Evolutionary conservation across 92 coral and sea anemone genomes (phyloP), one percentile per base, ranked within the genome.

Genomic region (Epizoanthus scotinus): DNA sequence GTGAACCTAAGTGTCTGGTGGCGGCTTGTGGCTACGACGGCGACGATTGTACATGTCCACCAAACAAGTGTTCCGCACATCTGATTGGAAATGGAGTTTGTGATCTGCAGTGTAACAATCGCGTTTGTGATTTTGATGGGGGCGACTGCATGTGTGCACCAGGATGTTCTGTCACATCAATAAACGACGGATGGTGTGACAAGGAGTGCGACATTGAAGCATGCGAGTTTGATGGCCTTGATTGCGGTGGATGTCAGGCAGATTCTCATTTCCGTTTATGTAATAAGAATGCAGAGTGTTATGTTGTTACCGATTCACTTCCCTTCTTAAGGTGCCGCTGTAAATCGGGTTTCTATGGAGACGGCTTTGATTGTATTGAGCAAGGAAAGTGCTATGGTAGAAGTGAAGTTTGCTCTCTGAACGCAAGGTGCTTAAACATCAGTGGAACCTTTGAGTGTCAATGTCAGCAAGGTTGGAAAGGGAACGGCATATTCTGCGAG

Each of bases 401-500:
- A 8, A 82, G 71, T 17, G 78, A 82, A 5, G 67, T 85, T 63
- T 89, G 92, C 72, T 89, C 92, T 21, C 15, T n/a, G 9, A 14
- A 82, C n/a, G 92, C 84, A 22, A 25, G 15, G 19, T 89, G 92
- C 56, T 22, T 82, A 24, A 83, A 89, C 21, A 25, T 66, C 15
- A 89, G 71, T 63, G 93, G 90, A 15, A 89, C 88, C 14, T 86
- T 83, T 26, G 90, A 86, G 62, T 89, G 93, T 21, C 57, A 73
- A 44, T 89, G 93, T 66, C 71, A 89, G 20, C 50, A 52, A 24
- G 93, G 93, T 14, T 89, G 87, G 83, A 70, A 71, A 47, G 93
- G 89, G 4, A 89, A 89, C 63, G 92, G 92, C 20, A 65, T 89
- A 49, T 89, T 85, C 38, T 89, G 92, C 34, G 92, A 89, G 55